phyloP scores from a whole-genome alignment of 2,113 vertebrate species.

The Chamaetylas fuelleborni region DNA sequence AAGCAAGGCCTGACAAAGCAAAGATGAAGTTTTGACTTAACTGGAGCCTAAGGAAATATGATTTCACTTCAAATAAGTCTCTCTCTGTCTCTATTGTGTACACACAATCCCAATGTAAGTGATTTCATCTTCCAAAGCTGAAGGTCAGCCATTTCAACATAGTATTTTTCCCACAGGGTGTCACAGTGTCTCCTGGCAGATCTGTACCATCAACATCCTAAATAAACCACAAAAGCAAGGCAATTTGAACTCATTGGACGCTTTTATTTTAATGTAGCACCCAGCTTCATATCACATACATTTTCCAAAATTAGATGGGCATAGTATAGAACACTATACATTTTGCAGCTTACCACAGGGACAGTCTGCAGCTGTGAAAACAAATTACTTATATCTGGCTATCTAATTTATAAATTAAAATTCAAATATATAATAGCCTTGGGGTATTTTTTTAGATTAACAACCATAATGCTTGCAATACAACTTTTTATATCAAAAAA shows the following conservation, averaged over 20 bases:
- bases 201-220: neutral
- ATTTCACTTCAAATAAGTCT: neutral
- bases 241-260: conserved; percentile 13
- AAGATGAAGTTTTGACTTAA: neutral
- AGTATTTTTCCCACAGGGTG: neutral
- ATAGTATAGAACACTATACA: conserved; percentile 25
- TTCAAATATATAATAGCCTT: conserved; percentile 61
- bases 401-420: conserved; percentile 66
- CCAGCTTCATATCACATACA: conserved; percentile 65
- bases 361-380: conserved; percentile 73
- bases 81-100: neutral
- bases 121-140: conserved; percentile 27
- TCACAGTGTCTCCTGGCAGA: conserved; percentile 4
- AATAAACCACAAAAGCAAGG: conserved; percentile 37
- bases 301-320: conserved; percentile 52
- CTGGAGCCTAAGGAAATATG: neutral
- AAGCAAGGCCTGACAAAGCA: neutral
- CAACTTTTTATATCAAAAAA: conserved; percentile 34
- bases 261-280: conserved; percentile 74
- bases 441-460: conserved; percentile 54
- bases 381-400: conserved; percentile 68
- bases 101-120: neutral
- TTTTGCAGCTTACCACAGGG: conserved; percentile 47
- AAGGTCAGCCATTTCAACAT: conserved; percentile 10
- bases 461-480: conserved; percentile 50